phyloP scores from a whole-genome alignment of 1,140 invertebrate genomes.

The Harpegnathos saltator region DNA sequence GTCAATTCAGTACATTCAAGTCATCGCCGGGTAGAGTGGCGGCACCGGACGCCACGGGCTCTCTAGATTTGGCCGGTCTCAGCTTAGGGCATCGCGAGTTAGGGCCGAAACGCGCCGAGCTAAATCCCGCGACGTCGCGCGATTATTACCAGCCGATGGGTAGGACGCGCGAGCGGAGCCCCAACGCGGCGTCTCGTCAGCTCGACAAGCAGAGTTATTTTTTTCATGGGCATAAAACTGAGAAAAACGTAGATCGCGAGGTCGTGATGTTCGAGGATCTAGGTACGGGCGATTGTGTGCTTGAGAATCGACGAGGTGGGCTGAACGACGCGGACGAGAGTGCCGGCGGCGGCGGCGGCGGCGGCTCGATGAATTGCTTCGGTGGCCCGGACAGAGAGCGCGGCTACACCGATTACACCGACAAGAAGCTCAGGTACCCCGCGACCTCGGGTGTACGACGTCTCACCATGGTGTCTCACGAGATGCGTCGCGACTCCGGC shows the following conservation, averaged over 20 bases:
- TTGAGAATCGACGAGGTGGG: neutral
- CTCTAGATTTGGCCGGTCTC: conserved; percentile 72
- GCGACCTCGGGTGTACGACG: conserved; percentile 1
- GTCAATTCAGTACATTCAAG: conserved; percentile 81
- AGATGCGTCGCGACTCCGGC: conserved; percentile 65
- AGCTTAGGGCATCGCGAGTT: conserved; percentile 71
- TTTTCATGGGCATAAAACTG: conserved; percentile 81
- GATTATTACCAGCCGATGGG: conserved; percentile 60
- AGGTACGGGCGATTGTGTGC: conserved; percentile 10
- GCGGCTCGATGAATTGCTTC: conserved; percentile 73
- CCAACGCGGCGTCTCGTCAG: conserved; percentile 73
- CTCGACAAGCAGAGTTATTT: conserved; percentile 80
- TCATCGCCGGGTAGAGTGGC: conserved; percentile 54
- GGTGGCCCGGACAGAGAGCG: conserved; percentile 60
- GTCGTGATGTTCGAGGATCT: conserved; percentile 68
- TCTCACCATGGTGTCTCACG: conserved; percentile 23
- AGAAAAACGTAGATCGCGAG: conserved; percentile 77
- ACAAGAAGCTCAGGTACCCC: conserved; percentile 30
- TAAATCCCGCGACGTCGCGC: conserved; percentile 60
- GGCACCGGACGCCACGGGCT: conserved; percentile 53
- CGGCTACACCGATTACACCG: conserved; percentile 46
- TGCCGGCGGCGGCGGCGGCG: conserved; percentile 30
- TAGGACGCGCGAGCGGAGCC: conserved; percentile 68
- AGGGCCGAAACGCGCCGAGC: conserved; percentile 55
- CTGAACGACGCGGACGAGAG: conserved; percentile 30